Evolutionary conservation across 2,888 invertebrate species (phyloP), one percentile per base, ranked within the genome.

Genomic region (Habroteleia sp.): DNA sequence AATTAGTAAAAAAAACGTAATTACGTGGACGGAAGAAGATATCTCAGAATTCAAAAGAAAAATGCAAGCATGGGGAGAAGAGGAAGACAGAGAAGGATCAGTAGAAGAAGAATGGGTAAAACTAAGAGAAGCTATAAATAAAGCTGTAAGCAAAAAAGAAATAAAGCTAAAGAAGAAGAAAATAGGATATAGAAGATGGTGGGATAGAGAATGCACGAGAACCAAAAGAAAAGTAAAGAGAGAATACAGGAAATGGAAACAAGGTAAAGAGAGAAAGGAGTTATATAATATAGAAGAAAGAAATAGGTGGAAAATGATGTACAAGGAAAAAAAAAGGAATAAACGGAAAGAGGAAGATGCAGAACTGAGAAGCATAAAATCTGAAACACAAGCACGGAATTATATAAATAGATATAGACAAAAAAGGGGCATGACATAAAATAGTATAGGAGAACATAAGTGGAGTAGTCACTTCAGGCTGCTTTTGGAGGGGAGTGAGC

Each of bases 161-260:
- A 20, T 39, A 20, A 16, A 17, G 6, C n/a, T 17, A 17, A 39
- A 8, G 8, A 10, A 17, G 10, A 39, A 20, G 5, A 20, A 17
- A 8, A 13, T 39, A 39, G 39, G 39, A 8, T 39, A n/a, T 20
- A 39, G 20, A 20, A 39, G 5, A 39, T 39, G 39, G 39, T 39
- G 37, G 16, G 16, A 37, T n/a, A n/a, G n/a, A n/a, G n/a, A n/a
- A n/a, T n/a, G n/a, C n/a, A n/a, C n/a, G 2, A 39, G 10, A 37
- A 16, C 1, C 2, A 37, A 37, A 37, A 13, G 14, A 7, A 37
- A 16, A 7, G 35, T 37, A 3, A 14, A 37, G 6, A 37, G 6
- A 27, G 8, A 27, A 27, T 27, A 27, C 6, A 3, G 6, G 23
- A 23, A n/a, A n/a, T n/a, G 23, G 23, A 23, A 23, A 23, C 3